Conservation (phyloP, 2,797 vertebrate genomes). For the Spinibarbus caldwelli region DNA sequence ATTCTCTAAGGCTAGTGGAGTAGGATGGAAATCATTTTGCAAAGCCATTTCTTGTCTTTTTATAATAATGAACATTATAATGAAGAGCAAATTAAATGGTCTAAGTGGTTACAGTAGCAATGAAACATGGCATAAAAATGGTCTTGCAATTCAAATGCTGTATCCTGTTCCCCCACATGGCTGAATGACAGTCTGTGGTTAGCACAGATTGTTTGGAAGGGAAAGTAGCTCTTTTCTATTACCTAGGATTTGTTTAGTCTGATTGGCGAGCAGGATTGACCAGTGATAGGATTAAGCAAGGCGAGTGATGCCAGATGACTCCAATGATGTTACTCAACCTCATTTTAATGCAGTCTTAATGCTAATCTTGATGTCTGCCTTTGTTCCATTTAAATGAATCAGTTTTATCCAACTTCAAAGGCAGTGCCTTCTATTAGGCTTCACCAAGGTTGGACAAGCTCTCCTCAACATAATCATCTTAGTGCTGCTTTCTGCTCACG, state of each 20-base stretch:
- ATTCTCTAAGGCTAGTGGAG: background rate
- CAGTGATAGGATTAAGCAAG: conserved; percentile 55
- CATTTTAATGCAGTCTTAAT: conserved; percentile 54
- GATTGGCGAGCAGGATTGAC: conserved; percentile 43
- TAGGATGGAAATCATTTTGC: background rate
- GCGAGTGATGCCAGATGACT: conserved; percentile 41
- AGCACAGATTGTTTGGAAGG: conserved; percentile 25
- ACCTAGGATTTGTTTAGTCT: conserved; percentile 44
- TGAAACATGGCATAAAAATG: background rate
- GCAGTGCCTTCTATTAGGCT: background rate
- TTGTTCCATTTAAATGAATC: conserved; percentile 5
- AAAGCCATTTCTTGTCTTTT: background rate
- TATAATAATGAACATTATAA: background rate
- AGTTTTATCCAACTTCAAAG: conserved; percentile 1
- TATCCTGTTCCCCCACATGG: background rate
- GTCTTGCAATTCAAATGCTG: conserved; percentile 15
- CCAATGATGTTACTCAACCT: conserved; percentile 52
- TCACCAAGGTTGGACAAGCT: conserved; percentile 16
- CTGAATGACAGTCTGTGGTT: background rate
- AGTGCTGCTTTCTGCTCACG: conserved; percentile 16
- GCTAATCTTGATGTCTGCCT: conserved; percentile 25
- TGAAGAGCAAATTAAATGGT: background rate
- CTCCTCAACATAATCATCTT: conserved; percentile 40
- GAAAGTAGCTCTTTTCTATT: conserved; percentile 43
- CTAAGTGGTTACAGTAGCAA: background rate